These are phyloP conservation scores for Gymnogyps californianus DNA, from an alignment of 2,113 vertebrate genomes.

Conservation along the genomic window DNA sequence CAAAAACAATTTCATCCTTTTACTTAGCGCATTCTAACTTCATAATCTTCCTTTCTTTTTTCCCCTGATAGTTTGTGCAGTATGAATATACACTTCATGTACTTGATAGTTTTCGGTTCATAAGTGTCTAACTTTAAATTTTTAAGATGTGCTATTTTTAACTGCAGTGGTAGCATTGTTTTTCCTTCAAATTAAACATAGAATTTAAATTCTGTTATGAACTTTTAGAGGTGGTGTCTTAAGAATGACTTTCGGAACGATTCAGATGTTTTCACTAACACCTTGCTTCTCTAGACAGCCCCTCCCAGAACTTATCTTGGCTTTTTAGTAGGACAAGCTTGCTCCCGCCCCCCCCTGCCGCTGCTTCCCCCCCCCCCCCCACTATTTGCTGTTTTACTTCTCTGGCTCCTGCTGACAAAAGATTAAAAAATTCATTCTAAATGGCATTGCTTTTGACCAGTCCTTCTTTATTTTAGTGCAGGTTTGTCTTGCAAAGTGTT, in stretches of 20 bases:
- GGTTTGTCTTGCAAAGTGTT: background rate
- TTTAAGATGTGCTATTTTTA: background rate
- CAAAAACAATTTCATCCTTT: background rate
- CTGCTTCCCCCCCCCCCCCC: accelerated
- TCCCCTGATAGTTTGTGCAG: background rate
- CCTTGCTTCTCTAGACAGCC: background rate
- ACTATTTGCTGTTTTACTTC: background rate
- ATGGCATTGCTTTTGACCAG: background rate
- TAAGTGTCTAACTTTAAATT: background rate
- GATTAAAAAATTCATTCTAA: background rate
- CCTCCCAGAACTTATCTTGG: background rate
- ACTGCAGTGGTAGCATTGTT: background rate
- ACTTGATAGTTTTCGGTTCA: background rate
- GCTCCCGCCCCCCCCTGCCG: background rate
- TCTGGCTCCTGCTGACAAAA: background rate
- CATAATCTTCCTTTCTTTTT: background rate
- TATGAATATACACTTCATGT: background rate
- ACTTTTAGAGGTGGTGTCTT: background rate
- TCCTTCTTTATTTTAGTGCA: background rate
- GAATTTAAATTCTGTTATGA: background rate
- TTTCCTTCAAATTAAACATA: background rate
- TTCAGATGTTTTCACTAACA: background rate
- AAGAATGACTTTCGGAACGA: background rate
- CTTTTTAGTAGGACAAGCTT: background rate
- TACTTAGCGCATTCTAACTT: background rate